Evolutionary conservation across 2,888 invertebrate species (phyloP).

Genomic region (Cheilosia scutellata): DNA sequence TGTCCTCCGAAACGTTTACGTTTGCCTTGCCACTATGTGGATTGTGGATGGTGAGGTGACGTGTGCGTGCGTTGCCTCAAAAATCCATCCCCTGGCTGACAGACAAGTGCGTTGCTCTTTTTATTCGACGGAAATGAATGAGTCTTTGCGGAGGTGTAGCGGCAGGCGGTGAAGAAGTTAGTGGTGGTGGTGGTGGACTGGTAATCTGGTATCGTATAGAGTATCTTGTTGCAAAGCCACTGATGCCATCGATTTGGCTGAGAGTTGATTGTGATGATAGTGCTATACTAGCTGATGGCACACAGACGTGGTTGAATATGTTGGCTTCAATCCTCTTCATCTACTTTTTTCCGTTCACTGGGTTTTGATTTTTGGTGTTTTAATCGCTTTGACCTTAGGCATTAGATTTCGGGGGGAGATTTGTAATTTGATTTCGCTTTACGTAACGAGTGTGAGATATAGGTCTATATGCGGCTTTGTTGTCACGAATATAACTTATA

Average conservation of each 20-base stretch:
- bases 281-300: not conserved
- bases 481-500: constrained; percentile 33
- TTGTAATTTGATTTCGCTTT: constrained; percentile 61
- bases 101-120: constrained; percentile 75
- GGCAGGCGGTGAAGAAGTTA: not conserved
- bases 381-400: constrained; percentile 65
- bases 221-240: constrained; percentile 62
- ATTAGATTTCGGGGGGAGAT: constrained; percentile 62
- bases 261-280: constrained; percentile 48
- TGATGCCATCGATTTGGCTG: constrained; percentile 54
- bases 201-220: not conserved
- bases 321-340: not conserved
- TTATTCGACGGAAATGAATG: constrained; percentile 60
- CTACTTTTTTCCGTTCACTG: not conserved
- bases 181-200: constrained; percentile 32
- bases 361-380: constrained; percentile 63
- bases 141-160: constrained; percentile 37
- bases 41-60: constrained; percentile 31
- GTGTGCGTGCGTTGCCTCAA: constrained; percentile 48
- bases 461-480: constrained; percentile 23
- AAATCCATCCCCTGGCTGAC: constrained; percentile 58
- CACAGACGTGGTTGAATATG: constrained; percentile 27
- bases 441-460: constrained; percentile 36
- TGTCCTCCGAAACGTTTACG: constrained; percentile 55
- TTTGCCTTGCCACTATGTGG: constrained; percentile 39